phyloP scores from a whole-genome alignment of 2,797 vertebrate species.

The Luscinia megarhynchos region DNA sequence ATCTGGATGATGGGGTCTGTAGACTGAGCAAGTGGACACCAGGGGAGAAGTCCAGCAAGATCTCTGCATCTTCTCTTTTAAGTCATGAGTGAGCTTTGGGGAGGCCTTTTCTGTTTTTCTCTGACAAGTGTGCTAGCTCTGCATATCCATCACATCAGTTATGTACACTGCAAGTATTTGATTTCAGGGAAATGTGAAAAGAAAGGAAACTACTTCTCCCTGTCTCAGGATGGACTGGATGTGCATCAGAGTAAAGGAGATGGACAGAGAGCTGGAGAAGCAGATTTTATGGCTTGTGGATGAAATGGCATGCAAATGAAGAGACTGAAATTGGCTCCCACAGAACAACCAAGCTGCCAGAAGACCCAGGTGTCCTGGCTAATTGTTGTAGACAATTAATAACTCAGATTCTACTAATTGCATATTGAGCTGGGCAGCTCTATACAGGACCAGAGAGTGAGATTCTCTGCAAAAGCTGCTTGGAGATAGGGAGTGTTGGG shows the following conservation, averaged over 20 bases:
- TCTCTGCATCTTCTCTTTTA: background rate
- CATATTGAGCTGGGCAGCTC: conserved; percentile 43
- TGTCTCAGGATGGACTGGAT: background rate
- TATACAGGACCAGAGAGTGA: conserved; percentile 51
- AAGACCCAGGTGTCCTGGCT: conserved; percentile 68
- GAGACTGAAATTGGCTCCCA: conserved; percentile 71
- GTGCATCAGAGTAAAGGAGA: background rate
- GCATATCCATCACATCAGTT: background rate
- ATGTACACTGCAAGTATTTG: conserved; percentile 33
- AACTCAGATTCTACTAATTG: conserved; percentile 76
- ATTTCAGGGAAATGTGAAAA: conserved; percentile 19
- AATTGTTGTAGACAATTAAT: conserved; percentile 84
- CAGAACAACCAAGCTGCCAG: conserved; percentile 53
- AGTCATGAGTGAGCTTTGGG: background rate
- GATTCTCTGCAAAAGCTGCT: background rate
- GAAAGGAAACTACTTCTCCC: conserved; percentile 14
- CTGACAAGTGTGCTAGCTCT: background rate
- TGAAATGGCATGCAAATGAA: conserved; percentile 70
- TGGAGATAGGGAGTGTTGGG: background rate
- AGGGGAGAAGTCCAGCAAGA: background rate
- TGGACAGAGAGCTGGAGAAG: background rate
- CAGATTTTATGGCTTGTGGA: background rate
- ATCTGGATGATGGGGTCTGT: background rate
- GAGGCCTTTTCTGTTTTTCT: background rate
- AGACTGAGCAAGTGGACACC: background rate